Evolutionary conservation across 2,797 vertebrate species (phyloP).

Genomic region (Argya squamiceps): DNA sequence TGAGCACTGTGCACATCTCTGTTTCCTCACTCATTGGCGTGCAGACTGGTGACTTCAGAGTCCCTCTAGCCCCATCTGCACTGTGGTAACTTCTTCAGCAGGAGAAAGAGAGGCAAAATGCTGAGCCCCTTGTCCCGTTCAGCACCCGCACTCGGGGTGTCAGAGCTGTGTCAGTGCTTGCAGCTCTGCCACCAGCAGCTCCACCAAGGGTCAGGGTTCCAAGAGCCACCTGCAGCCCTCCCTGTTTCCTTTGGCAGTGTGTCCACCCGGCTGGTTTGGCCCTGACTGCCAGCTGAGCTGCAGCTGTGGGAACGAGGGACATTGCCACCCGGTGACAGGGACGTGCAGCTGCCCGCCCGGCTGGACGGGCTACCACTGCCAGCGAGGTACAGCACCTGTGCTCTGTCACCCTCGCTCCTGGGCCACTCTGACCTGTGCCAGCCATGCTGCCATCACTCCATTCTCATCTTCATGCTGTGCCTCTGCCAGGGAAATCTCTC

Average conservation of each 20-base stretch:
- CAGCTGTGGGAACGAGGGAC: constrained; percentile 85
- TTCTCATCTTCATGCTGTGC: rapidly evolving
- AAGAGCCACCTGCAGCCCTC: background rate
- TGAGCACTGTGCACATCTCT: rapidly evolving
- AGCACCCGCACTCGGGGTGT: rapidly evolving
- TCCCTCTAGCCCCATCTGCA: background rate
- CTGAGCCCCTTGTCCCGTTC: rapidly evolving
- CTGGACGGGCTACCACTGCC: constrained; percentile 87
- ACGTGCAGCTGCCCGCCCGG: constrained; percentile 86
- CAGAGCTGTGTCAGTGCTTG: background rate
- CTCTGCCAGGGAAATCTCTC: background rate
- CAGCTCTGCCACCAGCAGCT: rapidly evolving
- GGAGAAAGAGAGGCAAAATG: background rate
- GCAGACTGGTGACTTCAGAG: rapidly evolving
- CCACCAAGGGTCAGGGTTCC: rapidly evolving
- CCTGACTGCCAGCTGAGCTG: constrained; percentile 85
- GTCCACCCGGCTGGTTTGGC: constrained; percentile 86
- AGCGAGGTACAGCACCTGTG: constrained; percentile 76
- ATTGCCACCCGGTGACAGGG: constrained; percentile 84
- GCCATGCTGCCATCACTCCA: rapidly evolving
- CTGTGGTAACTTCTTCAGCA: background rate
- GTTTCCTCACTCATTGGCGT: rapidly evolving
- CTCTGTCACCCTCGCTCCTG: rapidly evolving
- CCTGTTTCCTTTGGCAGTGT: constrained; percentile 68
- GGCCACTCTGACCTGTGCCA: rapidly evolving